These are phyloP conservation scores for Pseudonaja textilis DNA, from an alignment of 2,113 vertebrate genomes.

Conservation along the genomic window DNA sequence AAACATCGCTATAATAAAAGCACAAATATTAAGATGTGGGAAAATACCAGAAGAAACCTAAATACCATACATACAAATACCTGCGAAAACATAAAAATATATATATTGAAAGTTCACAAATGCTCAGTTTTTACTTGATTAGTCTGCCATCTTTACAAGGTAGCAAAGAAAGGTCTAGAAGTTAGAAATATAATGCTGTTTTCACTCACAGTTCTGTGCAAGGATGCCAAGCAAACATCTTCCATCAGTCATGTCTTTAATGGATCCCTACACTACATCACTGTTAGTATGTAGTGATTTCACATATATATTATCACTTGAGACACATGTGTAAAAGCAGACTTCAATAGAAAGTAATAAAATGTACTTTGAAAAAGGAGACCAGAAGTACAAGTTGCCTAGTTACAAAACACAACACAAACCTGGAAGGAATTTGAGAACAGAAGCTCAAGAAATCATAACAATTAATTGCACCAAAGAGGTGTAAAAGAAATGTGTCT, in stretches of 20 bases:
- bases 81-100: no score
- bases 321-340: neutral
- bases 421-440: neutral
- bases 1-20: no score
- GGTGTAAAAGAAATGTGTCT: neutral
- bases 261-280: neutral
- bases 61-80: no score
- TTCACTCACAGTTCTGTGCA: neutral
- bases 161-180: neutral
- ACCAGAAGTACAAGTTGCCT: neutral
- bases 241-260: neutral
- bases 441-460: neutral
- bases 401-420: constrained; percentile 1
- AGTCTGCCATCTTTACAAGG: neutral
- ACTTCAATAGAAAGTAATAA: neutral
- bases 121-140: neutral
- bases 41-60: no score
- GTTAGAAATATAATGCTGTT: neutral
- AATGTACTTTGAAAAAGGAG: neutral
- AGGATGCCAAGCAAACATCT: neutral
- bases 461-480: neutral
- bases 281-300: neutral
- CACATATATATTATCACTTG: neutral
- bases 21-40: no score
- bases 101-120: neutral